phyloP scores from a whole-genome alignment of 2,888 invertebrate species.

The Toxonevra muliebris region DNA sequence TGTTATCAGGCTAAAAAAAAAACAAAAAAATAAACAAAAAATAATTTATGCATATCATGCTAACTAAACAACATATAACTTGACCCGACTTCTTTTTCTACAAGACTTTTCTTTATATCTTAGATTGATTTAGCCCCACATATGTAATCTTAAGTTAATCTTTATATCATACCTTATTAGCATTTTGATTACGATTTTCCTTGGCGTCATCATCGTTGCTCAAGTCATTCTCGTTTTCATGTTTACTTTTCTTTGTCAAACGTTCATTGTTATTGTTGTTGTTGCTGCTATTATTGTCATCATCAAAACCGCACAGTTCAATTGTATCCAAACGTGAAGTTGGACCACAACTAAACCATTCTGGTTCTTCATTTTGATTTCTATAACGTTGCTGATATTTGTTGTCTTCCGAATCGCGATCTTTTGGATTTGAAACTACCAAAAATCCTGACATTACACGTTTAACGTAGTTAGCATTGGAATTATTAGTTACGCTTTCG shows the following conservation, averaged over 20 bases:
- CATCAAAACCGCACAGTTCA: slow-evolving; percentile 60
- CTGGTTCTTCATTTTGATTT: slow-evolving; percentile 58
- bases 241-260: slow-evolving; percentile 5
- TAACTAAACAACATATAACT: too few relatives aligned
- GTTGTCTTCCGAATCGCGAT: slow-evolving; percentile 52
- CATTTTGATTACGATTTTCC: slow-evolving; percentile 42
- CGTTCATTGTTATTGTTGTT: slow-evolving; percentile 41
- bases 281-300: slow-evolving; percentile 51
- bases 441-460: slow-evolving; percentile 57
- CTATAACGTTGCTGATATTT: slow-evolving; percentile 51
- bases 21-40: slow-evolving; percentile 1
- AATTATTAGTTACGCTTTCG: slow-evolving; percentile 2
- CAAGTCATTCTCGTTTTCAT: background rate
- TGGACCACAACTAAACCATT: slow-evolving; percentile 63
- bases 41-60: too few relatives aligned
- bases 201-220: slow-evolving; percentile 35
- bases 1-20: slow-evolving; percentile 27
- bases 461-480: slow-evolving; percentile 60
- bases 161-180: slow-evolving; percentile 43
- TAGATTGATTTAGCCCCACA: too few relatives aligned
- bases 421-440: slow-evolving; percentile 57
- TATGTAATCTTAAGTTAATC: background rate
- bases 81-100: background rate
- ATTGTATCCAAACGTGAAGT: slow-evolving; percentile 62
- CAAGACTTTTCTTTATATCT: background rate